These are phyloP conservation scores for Rhysida immarginata DNA, from an alignment of 1,140 invertebrate genomes.

Conservation along the genomic window DNA sequence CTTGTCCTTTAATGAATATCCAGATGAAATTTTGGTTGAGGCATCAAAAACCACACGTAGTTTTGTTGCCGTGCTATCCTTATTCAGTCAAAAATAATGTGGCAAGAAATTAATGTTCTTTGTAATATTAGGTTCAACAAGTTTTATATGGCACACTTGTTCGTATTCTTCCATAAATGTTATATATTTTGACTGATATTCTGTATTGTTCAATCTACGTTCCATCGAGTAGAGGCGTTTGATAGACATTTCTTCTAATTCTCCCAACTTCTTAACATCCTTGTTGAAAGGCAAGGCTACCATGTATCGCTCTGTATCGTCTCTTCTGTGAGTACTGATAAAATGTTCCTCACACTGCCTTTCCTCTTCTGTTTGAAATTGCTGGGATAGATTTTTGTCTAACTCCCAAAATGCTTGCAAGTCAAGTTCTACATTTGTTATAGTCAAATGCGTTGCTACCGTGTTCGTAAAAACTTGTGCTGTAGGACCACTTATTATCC, in stretches of 20 bases:
- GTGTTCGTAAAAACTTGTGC: background rate
- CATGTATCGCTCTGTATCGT: background rate
- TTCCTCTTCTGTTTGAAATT: no score
- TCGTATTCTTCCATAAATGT: background rate
- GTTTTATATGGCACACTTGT: background rate
- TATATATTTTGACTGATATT: background rate
- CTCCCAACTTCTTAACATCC: background rate
- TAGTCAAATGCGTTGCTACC: background rate
- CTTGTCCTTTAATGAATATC: no score
- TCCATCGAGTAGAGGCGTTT: background rate
- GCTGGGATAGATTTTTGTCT: background rate
- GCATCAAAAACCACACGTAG: no score
- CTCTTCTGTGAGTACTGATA: background rate
- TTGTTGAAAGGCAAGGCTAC: background rate
- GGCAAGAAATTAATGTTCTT: constrained; percentile 27
- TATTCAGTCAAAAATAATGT: constrained; percentile 27
- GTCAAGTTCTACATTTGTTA: background rate
- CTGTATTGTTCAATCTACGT: background rate
- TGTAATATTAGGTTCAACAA: background rate
- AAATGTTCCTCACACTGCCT: background rate
- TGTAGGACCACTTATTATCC: background rate
- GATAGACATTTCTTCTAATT: background rate
- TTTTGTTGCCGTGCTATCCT: constrained; percentile 20
- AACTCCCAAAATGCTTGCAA: background rate
- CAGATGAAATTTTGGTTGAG: constrained; percentile 15